Percentiles rank a stretch among this genome's conserved stretches.
These are phyloP conservation scores for Entelurus aequoreus DNA, from an alignment of 2,113 vertebrate species.

Conservation along the genomic window DNA sequence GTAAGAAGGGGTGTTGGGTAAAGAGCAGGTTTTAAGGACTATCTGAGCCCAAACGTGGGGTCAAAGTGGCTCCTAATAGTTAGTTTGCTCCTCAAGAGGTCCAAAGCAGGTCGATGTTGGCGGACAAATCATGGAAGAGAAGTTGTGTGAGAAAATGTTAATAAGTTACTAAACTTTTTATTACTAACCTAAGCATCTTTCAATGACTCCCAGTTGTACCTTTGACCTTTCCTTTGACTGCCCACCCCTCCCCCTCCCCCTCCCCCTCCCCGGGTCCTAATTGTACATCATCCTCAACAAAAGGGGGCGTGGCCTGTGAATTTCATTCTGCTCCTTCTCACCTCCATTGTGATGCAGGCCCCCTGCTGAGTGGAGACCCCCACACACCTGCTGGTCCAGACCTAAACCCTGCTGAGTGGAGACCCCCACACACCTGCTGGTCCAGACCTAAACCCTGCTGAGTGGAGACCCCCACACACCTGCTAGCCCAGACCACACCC, in stretches of 20 bases:
- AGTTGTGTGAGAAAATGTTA: slow-evolving; percentile 17
- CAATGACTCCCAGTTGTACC: slow-evolving; percentile 27
- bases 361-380: slow-evolving; percentile 43
- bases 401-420: slow-evolving; percentile 50
- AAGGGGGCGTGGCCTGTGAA: neutral
- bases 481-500: slow-evolving; percentile 47
- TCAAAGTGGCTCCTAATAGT: no score
- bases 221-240: slow-evolving; percentile 43
- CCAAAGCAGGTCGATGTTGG: neutral
- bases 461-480: slow-evolving; percentile 37
- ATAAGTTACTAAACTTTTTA: slow-evolving; percentile 5
- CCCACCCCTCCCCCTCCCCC: no score
- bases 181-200: slow-evolving; percentile 45
- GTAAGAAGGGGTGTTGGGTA: no score
- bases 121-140: neutral
- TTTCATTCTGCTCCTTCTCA: slow-evolving; percentile 26
- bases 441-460: slow-evolving; percentile 52
- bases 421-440: slow-evolving; percentile 40
- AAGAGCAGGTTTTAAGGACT: no score
- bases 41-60: no score
- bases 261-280: slow-evolving; percentile 31
- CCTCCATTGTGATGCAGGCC: slow-evolving; percentile 62
- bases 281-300: slow-evolving; percentile 52
- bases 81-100: no score
- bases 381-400: slow-evolving; percentile 46